Evolutionary conservation across 2,113 vertebrate genomes (phyloP).

Genomic region (Rhegmatorhina hoffmannsi): DNA sequence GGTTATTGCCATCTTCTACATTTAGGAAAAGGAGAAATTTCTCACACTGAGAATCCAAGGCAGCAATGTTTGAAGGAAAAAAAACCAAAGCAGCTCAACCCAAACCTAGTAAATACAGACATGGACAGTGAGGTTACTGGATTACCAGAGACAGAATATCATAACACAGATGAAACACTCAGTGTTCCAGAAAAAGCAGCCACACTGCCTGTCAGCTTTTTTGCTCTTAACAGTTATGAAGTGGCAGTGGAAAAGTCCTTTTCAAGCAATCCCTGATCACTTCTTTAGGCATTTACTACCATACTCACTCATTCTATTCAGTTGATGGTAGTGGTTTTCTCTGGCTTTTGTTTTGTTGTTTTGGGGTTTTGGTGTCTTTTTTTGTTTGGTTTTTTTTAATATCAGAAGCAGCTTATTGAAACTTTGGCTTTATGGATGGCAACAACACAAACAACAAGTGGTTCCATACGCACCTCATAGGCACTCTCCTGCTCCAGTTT

Average conservation of each 20-base stretch:
- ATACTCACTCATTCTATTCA: background rate
- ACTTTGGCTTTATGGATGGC: background rate
- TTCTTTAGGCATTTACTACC: background rate
- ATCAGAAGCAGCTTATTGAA: background rate
- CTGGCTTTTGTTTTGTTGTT: background rate
- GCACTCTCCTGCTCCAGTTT: background rate
- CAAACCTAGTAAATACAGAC: background rate
- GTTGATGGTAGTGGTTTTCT: background rate
- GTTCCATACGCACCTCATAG: background rate
- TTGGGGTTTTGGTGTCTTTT: accelerated
- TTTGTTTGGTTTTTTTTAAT: background rate
- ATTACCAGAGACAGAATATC: background rate
- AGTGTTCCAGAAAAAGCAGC: background rate
- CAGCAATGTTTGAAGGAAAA: background rate
- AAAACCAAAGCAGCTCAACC: background rate
- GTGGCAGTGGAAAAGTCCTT: background rate
- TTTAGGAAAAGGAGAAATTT: too few relatives aligned
- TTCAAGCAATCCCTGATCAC: background rate
- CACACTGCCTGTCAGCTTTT: background rate
- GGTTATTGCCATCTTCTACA: too few relatives aligned
- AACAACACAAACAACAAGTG: background rate
- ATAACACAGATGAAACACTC: background rate
- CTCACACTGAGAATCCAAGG: background rate
- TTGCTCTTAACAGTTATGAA: background rate
- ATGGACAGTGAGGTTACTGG: accelerated